Evolutionary conservation across 30 jellyfish, hydroid and myxozoan species (phyloP), one percentile per base, ranked within the genome.

Genomic region (Clytia hemisphaerica): DNA sequence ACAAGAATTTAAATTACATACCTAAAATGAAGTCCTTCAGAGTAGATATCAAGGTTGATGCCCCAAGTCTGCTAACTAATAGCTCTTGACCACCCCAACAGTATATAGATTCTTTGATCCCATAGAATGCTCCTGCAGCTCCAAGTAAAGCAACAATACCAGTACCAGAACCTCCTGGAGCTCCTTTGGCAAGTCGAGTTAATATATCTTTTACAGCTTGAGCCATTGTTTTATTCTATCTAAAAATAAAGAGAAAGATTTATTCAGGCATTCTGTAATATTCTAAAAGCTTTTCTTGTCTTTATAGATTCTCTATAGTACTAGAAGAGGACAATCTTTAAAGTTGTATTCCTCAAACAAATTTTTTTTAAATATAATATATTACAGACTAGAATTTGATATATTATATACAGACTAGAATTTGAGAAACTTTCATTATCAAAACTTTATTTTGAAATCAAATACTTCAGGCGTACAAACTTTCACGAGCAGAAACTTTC

Each of bases 81-180:
- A 32, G 99, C 99, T 61, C 99, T 66, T 97, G 97, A 50, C 99
- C 99, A 48, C 79, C 96, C 30, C 84, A 96, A 66, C 77, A 79
- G 37, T 73, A 88, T 1, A 88, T 33, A 12, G 97, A 88, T 74
- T 88, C 97, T 69, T 73, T 88, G 30, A 75, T 31, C 27, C 93
- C 97, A 73, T 88, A 88, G 5, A 80, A 93, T 27, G 71, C 35
- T 26, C 78, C 80, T 12, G 93, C 97, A 4, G 94, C 94, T 18
- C 97, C 97, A 72, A 80, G 73, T 33, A 88, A 55, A 25, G 80
- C 70, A 67, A 82, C 62, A 4, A 73, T 24, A n/a, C 94, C 97
- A 25, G 84, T 60, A 1, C 94, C 76, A n/a, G 84, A 75, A 0
- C 97, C 97, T 38, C 63, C 71, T 2, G 97, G 97, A 2, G 93